Base-by-base conservation (phyloP, 2,888 invertebrate species). In the Penaeus monodon region DNA sequence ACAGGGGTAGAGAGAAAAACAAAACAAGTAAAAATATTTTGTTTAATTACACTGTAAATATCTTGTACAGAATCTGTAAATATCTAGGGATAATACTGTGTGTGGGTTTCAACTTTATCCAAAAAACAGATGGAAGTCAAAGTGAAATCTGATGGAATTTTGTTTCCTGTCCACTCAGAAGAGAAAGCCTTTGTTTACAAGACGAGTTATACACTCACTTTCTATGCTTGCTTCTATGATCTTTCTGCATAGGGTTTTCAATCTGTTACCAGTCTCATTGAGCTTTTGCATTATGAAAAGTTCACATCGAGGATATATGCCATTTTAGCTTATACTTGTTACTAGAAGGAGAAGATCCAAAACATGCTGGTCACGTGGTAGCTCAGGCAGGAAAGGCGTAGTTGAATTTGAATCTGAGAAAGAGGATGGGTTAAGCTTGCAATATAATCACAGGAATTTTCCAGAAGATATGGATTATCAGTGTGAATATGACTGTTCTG, bases 41-140 rank as follows among this genome's bases (percentile, higher is more conserved):
- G 82, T 86, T 86, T 86, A 86, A 68, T 86, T 82, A 74, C 65
- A 76, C 33, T 86, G 86, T 86, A 86, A 86, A 86, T 86, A 86
- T n/a, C 81, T 68, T 86, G 86, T 86, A 86, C 86, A 86, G 82
- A 86, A 49, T 66, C 33, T 86, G 86, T 86, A 86, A 86, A 86
- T 86, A 86, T 63, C 49, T 64, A 78, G 82, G 77, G n/a, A 74
- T 81, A 82, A 84, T 66, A 57, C 84, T 80, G 38, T 38, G 17
- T 10, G 33, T 27, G 63, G 73, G 63, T 64, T 70, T 68, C 49
- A 65, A 81, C 38, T 57, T 29, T 57, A 44, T 49, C 65, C 63
- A 70, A 80, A 70, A n/a, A n/a, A 33, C 27, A 27, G 73, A 44
- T 27, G 78, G 17, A 33, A 14, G 20, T 66, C 27, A 68, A 66